Base-by-base conservation (phyloP, 2,113 vertebrate genomes). In the Neopipo cinnamomea region DNA sequence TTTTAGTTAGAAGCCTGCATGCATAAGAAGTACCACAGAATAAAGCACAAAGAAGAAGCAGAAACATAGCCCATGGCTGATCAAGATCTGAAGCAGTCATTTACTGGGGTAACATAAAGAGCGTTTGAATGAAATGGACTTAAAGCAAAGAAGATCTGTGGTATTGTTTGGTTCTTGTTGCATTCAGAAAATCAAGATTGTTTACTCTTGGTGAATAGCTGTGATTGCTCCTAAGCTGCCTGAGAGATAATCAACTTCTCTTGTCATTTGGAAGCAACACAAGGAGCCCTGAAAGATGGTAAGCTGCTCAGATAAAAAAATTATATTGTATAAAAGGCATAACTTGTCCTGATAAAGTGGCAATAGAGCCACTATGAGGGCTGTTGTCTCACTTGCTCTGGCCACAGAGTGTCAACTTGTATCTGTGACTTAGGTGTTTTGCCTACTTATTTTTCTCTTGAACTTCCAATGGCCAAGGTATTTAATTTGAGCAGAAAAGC, bases 321-420 rank as follows among this genome's bases (percentile, higher is more conserved):
- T 0, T 2, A 8, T 6, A 28, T 25, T 0, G 0, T 33, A 58
- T n/a, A 62, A 62, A 65, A 85, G 16, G 1, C 19, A 21, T 25
- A 66, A 73, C 6, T 66, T 88, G 41, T 59, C 49, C 41, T 58
- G 24, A 22, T 13, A 74, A 76, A 70, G n/a, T 19, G 27, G 3
- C 35, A 73, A 39, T 19, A 44, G 19, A 85, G 15, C 8, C 23
- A 42, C 23, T 23, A 3, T 15, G 27, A 75, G 30, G 16, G 28
- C 3, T 56, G 30, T 27, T 19, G 11, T 52, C 23, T 85, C 27
- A 2, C 24, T 39, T 39, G 39, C 20, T 85, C 12, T 75, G 67
- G 12, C 5, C n/a, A 50, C 18, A 71, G 55, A 33, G 62, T 27
- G 12, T 55, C 33, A 39, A 6, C 35, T 39, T 79, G 9, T 63